Base-by-base conservation (phyloP, 2,797 vertebrate genomes). In the Manis crassicaudata region DNA sequence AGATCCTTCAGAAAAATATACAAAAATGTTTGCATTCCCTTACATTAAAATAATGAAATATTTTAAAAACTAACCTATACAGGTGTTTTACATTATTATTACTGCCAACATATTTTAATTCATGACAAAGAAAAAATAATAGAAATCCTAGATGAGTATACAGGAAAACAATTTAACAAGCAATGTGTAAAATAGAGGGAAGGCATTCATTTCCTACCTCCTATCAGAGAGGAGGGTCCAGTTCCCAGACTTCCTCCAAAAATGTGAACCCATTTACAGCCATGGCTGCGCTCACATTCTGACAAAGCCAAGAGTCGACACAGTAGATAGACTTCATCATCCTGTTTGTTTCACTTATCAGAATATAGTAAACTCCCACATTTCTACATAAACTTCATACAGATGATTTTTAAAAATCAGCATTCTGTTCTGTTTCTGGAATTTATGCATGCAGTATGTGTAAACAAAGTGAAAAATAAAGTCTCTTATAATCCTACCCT, bases 91-190 rank as follows among this genome's bases (percentile, higher is more conserved):
- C 37, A 40, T 50, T 67, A 32, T 46, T 18, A 62, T 62, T 62
- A 62, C 5, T 81, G 37, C 60, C 23, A 88, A 62, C 14, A 62
- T 40, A 32, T 29, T 93, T 92, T 89, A 67, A 52, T 92, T 96
- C 46, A 40, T 72, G 32, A 52, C 63, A 86, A 72, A 82, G 35
- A 81, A 79, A 82, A 50, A 80, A 58, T 32, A 86, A 68, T 60
- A 25, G 87, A 94, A 88, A 67, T 43, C 3, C 62, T 29, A 16
- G 32, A 37, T 7, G 27, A 27, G 23, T 8, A 2, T 43, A 50
- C 6, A 21, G 9, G 29, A 85, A 60, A 54, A 70, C 27, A 10
- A 21, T 29, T 67, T n/a, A 58, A 77, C 4, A 81, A 60, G 23
- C 43, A 62, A n/a, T 1, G 27, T 9, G 37, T 35, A 54, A 52